phyloP scores from a whole-genome alignment of 1,140 invertebrate species.

The Sycophaga agraensis region DNA sequence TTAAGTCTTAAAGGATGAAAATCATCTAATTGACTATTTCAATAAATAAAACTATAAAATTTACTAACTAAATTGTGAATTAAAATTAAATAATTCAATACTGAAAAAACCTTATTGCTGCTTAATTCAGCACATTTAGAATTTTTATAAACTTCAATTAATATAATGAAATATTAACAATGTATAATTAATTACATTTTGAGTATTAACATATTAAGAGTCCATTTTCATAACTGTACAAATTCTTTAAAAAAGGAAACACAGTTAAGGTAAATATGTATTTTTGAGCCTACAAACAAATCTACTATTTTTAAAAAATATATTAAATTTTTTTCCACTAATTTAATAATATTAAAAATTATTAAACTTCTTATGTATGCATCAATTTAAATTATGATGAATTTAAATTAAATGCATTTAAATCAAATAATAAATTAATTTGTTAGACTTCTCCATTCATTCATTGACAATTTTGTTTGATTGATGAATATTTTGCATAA shows the following conservation, averaged over 20 bases:
- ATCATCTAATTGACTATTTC: slow-evolving; percentile 22
- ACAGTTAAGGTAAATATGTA: too few species aligned
- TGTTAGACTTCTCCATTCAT: neutral
- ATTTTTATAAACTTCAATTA: slow-evolving; percentile 4
- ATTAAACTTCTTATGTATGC: too few species aligned
- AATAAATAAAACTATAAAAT: slow-evolving; percentile 23
- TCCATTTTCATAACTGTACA: neutral
- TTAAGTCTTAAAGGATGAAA: slow-evolving; percentile 9
- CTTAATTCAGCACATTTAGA: neutral
- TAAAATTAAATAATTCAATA: slow-evolving; percentile 15
- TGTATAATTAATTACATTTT: slow-evolving; percentile 22
- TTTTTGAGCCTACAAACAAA: too few species aligned
- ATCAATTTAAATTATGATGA: neutral
- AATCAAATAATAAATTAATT: slow-evolving; percentile 24
- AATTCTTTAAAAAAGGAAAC: slow-evolving; percentile 9
- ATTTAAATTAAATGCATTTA: slow-evolving; percentile 24
- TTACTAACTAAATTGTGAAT: slow-evolving; percentile 20
- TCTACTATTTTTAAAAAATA: too few species aligned
- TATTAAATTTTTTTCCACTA: neutral
- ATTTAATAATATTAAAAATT: too few species aligned
- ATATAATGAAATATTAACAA: slow-evolving; percentile 13
- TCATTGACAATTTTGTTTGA: slow-evolving; percentile 12
- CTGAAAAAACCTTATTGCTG: neutral
- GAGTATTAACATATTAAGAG: slow-evolving; percentile 12
- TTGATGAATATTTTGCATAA: slow-evolving; percentile 12